Evolutionary conservation across 2,888 invertebrate genomes (phyloP), one percentile per base, ranked within the genome.

Genomic region (Aricia artaxerxes): DNA sequence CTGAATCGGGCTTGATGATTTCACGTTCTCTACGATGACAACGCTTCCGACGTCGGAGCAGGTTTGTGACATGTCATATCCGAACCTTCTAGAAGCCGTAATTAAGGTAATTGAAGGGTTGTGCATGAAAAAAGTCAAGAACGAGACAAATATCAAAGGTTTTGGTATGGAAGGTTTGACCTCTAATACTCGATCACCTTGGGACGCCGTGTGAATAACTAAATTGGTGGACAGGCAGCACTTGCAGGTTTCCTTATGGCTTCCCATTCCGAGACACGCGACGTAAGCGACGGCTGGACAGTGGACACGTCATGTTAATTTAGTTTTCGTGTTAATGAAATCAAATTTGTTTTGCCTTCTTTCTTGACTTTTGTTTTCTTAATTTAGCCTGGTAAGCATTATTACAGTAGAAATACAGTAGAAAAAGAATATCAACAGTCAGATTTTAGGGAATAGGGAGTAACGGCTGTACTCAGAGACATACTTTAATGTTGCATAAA

Each of bases 221-320:
- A 76, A 76, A 76, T 76, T 76, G 11, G 76, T 76, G 57, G 57
- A 76, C 57, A 53, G 49, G 31, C 75, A 49, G 75, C 75, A 75
- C 75, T 44, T 44, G 31, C 16, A 31, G 76, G 76, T 76, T 76
- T 76, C 76, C 76, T 76, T 76, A 57, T 76, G 76, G 76, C 53
- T 76, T 76, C 76, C 57, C 53, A 57, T 76, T 76, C 13, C 57
- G 76, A 57, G 76, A 35, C 76, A 76, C 76, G 76, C 76, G 35
- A 76, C 53, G 35, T 35, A 1, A 40, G 24, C 24, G 57, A 24
- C 44, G 75, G 75, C 75, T 75, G 5, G 31, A 35, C 76, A 44
- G 24, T 24, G 24, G 24, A 24, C 75, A 35, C 49, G 75, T 49
- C 75, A 53, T 49, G 49, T 16, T 57, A 1, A 57, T 76, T 57